phyloP scores from a whole-genome alignment of 2,797 vertebrate genomes.

The Leucoraja ocellata region DNA sequence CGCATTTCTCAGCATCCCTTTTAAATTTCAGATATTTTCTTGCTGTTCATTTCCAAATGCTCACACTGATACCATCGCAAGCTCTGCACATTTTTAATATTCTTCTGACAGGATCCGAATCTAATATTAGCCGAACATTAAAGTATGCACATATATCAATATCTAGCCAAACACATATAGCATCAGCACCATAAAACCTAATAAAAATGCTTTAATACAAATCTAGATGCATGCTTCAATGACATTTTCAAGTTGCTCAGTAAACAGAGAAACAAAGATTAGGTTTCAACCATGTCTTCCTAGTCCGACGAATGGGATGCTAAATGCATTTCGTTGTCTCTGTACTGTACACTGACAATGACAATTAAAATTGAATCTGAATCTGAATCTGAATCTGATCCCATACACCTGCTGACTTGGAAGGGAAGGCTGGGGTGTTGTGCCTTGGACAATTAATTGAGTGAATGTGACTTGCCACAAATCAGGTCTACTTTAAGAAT shows the following conservation, averaged over 20 bases:
- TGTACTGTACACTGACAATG: too few species aligned
- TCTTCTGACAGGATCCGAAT: background rate
- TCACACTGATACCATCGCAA: background rate
- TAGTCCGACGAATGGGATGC: too few species aligned
- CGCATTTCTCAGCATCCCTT: too few species aligned
- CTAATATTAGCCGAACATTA: background rate
- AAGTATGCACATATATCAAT: background rate
- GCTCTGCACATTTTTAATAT: background rate
- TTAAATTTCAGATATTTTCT: too few species aligned
- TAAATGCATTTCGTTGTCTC: too few species aligned
- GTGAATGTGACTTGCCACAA: background rate
- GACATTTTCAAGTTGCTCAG: background rate
- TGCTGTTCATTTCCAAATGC: too few species aligned
- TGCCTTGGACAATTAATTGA: background rate
- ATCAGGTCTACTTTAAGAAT: background rate
- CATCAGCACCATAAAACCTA: background rate
- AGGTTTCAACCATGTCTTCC: background rate
- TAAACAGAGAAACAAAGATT: background rate
- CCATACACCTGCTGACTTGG: background rate
- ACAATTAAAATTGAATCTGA: too few species aligned
- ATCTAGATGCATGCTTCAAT: background rate
- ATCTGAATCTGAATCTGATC: too few species aligned
- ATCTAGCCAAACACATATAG: background rate
- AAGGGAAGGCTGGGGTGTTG: background rate
- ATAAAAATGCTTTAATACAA: slow-evolving; percentile 1